Evolutionary conservation across 2,797 vertebrate genomes (phyloP).

Genomic region (Merluccius polli): DNA sequence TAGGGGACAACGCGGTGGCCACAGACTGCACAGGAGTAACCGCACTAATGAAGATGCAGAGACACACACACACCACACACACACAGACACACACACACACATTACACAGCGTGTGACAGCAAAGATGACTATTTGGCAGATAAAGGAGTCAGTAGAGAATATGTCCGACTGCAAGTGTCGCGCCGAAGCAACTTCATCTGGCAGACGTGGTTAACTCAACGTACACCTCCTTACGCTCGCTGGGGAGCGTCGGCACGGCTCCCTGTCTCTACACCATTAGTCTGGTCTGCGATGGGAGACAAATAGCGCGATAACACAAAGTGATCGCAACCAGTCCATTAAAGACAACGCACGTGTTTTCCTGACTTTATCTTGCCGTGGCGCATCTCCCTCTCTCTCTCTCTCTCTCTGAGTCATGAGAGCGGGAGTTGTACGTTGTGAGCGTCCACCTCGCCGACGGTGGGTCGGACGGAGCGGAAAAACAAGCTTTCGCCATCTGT

Average conservation of each 20-base stretch:
- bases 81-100: background rate
- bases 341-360: conserved; percentile 39
- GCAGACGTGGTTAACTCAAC: conserved; percentile 44
- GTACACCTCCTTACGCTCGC: conserved; percentile 28
- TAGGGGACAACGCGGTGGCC: background rate
- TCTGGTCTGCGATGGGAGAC: conserved; percentile 11
- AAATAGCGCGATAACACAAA: conserved; percentile 19
- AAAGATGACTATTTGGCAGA: conserved; percentile 22
- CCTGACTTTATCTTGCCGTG: conserved; percentile 57
- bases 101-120: background rate
- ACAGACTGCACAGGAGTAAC: conserved; percentile 33
- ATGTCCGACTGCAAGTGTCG: conserved; percentile 36
- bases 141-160: conserved; percentile 52
- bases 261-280: conserved; percentile 7
- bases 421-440: conserved; percentile 29
- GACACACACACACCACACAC: background rate
- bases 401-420: conserved; percentile 44
- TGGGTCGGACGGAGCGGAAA: background rate
- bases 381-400: conserved; percentile 14
- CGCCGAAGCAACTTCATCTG: conserved; percentile 39
- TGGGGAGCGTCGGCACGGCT: conserved; percentile 11
- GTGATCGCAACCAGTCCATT: conserved; percentile 32
- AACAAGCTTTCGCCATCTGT: background rate
- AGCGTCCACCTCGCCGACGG: background rate
- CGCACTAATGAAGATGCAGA: conserved; percentile 32